Conservation (phyloP, 2,888 invertebrate genomes). For the Amphipoea lucens region DNA sequence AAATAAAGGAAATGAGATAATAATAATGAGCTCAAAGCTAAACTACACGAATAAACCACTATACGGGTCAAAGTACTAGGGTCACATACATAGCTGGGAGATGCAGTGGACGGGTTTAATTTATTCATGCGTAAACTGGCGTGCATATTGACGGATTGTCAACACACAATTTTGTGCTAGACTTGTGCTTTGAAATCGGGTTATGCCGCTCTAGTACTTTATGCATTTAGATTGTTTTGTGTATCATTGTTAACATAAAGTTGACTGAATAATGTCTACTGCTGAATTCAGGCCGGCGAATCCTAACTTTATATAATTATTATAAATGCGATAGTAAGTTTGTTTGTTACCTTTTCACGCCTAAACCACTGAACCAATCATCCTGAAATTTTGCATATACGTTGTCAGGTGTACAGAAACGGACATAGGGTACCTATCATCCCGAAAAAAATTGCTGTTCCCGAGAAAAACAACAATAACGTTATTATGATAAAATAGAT, state of each 20-base stretch:
- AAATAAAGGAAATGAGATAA: too few relatives aligned
- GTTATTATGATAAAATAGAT: too few relatives aligned
- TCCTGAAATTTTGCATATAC: too few relatives aligned
- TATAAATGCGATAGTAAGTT: too few relatives aligned
- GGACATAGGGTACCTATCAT: too few relatives aligned
- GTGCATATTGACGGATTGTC: constrained; percentile 42
- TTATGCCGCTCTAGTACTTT: constrained; percentile 36
- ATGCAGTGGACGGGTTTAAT: constrained; percentile 35
- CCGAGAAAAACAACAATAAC: too few relatives aligned
- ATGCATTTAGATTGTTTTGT: background rate
- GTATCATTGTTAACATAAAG: background rate
- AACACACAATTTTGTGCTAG: constrained; percentile 42
- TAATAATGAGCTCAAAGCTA: background rate
- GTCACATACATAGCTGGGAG: constrained; percentile 20
- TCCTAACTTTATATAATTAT: too few relatives aligned
- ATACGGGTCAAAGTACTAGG: constrained; percentile 25
- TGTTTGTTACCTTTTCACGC: too few relatives aligned
- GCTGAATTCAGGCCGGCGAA: background rate
- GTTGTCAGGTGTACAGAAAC: too few relatives aligned
- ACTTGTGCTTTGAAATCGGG: constrained; percentile 10
- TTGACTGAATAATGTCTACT: background rate
- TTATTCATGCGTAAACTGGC: constrained; percentile 47
- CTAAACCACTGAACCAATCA: too few relatives aligned
- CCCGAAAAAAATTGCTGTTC: too few relatives aligned
- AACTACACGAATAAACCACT: background rate